phyloP scores from a whole-genome alignment of 2,797 vertebrate genomes.

The Prunella strophiata region DNA sequence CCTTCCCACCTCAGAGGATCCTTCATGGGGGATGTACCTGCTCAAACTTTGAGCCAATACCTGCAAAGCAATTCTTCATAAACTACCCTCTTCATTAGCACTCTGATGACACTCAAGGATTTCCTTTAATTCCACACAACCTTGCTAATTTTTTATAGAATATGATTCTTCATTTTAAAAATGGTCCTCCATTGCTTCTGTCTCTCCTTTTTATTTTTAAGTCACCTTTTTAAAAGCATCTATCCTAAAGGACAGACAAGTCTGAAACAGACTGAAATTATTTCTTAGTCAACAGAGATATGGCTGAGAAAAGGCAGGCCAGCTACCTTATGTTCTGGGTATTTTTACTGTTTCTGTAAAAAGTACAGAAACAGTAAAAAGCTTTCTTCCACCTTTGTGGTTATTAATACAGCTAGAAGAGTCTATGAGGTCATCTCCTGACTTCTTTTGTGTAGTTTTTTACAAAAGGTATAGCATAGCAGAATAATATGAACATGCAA shows the following conservation, averaged over 20 bases:
- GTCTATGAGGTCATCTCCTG: background rate
- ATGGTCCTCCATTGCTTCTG: background rate
- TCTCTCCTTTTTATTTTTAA: background rate
- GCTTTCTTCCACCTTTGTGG: background rate
- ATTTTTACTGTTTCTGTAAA: background rate
- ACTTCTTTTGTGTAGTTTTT: background rate
- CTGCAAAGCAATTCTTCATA: background rate
- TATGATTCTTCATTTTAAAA: background rate
- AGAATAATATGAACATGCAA: background rate
- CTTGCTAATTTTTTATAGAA: background rate
- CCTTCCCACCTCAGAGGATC: background rate
- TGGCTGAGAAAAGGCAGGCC: background rate
- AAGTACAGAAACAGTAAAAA: too few species aligned
- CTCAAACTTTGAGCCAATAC: background rate
- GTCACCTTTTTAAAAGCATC: background rate
- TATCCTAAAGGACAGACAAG: background rate
- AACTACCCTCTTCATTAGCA: accelerated
- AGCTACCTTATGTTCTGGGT: background rate
- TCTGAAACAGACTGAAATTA: background rate
- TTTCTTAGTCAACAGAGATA: background rate
- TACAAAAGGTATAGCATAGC: background rate
- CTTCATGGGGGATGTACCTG: accelerated
- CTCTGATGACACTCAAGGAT: background rate
- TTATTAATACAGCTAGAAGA: background rate
- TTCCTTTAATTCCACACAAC: background rate